These are phyloP conservation scores for Naso thynnoides DNA, from an alignment of 2,797 vertebrate genomes.

Conservation along the genomic window DNA sequence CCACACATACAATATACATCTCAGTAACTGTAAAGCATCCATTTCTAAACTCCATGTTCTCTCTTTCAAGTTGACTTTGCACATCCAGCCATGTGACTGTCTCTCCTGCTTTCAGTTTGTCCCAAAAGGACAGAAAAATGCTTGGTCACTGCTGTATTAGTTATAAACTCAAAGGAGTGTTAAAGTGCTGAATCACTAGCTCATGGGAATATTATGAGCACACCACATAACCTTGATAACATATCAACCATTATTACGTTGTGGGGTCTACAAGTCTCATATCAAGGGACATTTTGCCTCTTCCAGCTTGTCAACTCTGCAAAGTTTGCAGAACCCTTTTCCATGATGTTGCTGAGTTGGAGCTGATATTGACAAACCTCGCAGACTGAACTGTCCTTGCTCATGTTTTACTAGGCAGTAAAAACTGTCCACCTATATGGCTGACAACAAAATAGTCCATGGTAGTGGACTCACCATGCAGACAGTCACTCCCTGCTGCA, in stretches of 20 bases:
- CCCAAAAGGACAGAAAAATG: slow-evolving; percentile 54
- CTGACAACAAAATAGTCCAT: slow-evolving; percentile 20
- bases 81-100: slow-evolving; percentile 52
- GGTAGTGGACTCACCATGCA: slow-evolving; percentile 82
- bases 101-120: slow-evolving; percentile 53
- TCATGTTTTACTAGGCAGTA: slow-evolving; percentile 1
- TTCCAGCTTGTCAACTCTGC: slow-evolving; percentile 46
- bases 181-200: slow-evolving; percentile 66
- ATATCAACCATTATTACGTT: slow-evolving; percentile 48
- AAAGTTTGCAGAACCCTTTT: slow-evolving; percentile 35
- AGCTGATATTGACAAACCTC: slow-evolving; percentile 54
- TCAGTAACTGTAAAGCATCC: slow-evolving; percentile 15
- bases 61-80: slow-evolving; percentile 51
- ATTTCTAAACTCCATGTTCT: slow-evolving; percentile 30
- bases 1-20: too few relatives aligned
- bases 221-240: slow-evolving; percentile 64
- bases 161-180: slow-evolving; percentile 43
- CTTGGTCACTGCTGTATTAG: slow-evolving; percentile 58
- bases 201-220: slow-evolving; percentile 41
- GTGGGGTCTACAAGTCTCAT: slow-evolving; percentile 39
- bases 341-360: slow-evolving; percentile 31
- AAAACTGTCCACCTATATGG: slow-evolving; percentile 9
- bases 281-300: slow-evolving; percentile 64
- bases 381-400: slow-evolving; percentile 35
- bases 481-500: slow-evolving; percentile 78